Evolutionary conservation across 2,888 invertebrate species (phyloP), one percentile per base, ranked within the genome.

Genomic region (Harpalus rubripes): DNA sequence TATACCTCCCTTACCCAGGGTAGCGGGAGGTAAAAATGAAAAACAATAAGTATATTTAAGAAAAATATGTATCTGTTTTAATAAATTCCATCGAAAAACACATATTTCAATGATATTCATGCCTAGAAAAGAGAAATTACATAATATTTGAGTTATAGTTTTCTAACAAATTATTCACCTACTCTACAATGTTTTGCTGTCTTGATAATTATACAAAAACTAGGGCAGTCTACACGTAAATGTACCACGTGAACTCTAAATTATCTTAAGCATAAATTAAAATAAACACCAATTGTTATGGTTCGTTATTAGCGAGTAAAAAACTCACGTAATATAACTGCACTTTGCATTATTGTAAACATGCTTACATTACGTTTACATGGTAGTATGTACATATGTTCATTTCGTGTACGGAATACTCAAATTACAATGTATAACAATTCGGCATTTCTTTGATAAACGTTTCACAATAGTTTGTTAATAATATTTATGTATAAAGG

Each of bases 231-330:
- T 32, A 39, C 39, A 68, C 26, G 26, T 68, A 68, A 68, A 68
- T 32, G 10, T 68, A 22, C 39, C 32, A 68, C 68, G 32, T 68
- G 68, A 68, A 68, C 39, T 68, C 32, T 15, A 7, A 68, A 68
- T 68, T 68, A 68, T 68, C 39, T 32, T 10, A 68, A 68, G 68
- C 39, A 68, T 68, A 68, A 68, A 68, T 68, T 68, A 68, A 7
- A 68, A 68, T 68, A 68, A 39, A 68, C 10, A 15, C 32, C 68
- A 68, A 68, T 68, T 68, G 68, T 39, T 68, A n/a, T 26, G 68
- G 32, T 68, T 68, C 68, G 68, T 68, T 68, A 39, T 52, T 12
- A 12, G 10, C 12, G 0, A 12, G 44, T 6, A 52, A 44, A 12
- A 52, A 12, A 52, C 44, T 52, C 44, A 52, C 44, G 44, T 52